Evolutionary conservation across 2,797 vertebrate genomes (phyloP).

Genomic region (Gambelia wislizenii): DNA sequence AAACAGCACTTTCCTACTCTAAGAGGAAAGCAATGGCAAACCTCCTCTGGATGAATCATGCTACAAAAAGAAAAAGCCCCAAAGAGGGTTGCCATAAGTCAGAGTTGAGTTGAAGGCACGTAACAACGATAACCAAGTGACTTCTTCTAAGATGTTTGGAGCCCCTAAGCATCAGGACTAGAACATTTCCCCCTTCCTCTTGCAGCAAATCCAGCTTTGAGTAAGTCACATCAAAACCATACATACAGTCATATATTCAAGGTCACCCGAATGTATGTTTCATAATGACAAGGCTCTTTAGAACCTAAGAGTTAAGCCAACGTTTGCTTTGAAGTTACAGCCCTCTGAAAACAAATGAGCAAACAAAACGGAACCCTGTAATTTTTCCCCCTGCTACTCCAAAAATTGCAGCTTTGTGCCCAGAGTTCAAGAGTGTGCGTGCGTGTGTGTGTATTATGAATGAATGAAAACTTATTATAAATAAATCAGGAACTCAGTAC

Average conservation of each 20-base stretch:
- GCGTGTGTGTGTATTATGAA: neutral
- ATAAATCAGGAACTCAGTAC: neutral
- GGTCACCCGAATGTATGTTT: neutral
- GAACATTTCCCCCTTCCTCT: accelerated
- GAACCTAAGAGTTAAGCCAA: constrained; percentile 8
- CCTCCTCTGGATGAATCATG: too few relatives aligned
- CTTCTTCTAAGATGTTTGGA: too few relatives aligned
- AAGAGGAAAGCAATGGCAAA: too few relatives aligned
- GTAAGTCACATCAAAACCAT: accelerated
- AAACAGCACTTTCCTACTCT: too few relatives aligned
- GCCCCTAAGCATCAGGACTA: neutral
- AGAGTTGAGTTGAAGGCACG: too few relatives aligned
- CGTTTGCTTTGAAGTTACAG: constrained; percentile 27
- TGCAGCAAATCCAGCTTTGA: neutral
- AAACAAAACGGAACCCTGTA: constrained; percentile 8
- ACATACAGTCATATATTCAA: neutral
- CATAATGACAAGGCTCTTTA: constrained; percentile 18
- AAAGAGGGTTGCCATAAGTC: too few relatives aligned
- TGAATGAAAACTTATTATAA: neutral
- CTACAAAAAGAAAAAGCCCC: too few relatives aligned
- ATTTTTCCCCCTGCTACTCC: neutral
- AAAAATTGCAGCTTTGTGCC: constrained; percentile 26
- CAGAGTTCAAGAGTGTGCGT: neutral
- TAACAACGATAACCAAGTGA: too few relatives aligned
- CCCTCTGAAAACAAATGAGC: neutral